Conservation (phyloP, 1,140 invertebrate species). For the Arctopsyche grandis region DNA sequence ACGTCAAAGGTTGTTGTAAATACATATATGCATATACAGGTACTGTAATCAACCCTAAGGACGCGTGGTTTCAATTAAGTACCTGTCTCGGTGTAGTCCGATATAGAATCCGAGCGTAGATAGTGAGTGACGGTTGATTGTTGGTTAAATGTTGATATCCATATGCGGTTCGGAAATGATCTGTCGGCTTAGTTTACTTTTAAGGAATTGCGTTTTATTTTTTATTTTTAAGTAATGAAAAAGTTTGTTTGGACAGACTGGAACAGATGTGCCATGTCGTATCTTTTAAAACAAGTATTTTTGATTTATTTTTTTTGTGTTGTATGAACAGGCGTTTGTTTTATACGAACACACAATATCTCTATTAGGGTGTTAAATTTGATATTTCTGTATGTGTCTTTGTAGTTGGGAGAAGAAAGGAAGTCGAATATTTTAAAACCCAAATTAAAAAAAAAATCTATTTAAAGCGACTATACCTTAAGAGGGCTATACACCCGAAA, state of each 20-base stretch:
- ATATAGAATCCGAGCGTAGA: no score
- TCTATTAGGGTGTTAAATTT: no score
- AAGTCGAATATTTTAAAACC: no score
- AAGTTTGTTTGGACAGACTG: neutral
- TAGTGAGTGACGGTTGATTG: no score
- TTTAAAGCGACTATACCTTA: no score
- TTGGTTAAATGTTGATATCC: neutral
- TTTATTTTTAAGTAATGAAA: constrained; percentile 13
- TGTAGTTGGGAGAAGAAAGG: no score
- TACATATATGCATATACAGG: neutral
- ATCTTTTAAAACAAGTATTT: neutral
- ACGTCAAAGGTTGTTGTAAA: constrained; percentile 9
- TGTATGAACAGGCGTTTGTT: no score
- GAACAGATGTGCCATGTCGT: constrained; percentile 7
- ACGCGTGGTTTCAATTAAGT: neutral
- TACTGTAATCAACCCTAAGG: neutral
- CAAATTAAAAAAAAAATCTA: no score
- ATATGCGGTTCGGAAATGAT: neutral
- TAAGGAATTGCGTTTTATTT: neutral
- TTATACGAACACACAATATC: no score
- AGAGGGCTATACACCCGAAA: no score
- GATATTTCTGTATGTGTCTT: no score
- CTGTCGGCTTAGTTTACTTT: neutral
- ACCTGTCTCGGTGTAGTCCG: neutral
- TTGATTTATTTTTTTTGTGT: no score